Evolutionary conservation across 2,888 invertebrate species (phyloP), one percentile per base, ranked within the genome.

Genomic region (Gnatocerus cornutus): DNA sequence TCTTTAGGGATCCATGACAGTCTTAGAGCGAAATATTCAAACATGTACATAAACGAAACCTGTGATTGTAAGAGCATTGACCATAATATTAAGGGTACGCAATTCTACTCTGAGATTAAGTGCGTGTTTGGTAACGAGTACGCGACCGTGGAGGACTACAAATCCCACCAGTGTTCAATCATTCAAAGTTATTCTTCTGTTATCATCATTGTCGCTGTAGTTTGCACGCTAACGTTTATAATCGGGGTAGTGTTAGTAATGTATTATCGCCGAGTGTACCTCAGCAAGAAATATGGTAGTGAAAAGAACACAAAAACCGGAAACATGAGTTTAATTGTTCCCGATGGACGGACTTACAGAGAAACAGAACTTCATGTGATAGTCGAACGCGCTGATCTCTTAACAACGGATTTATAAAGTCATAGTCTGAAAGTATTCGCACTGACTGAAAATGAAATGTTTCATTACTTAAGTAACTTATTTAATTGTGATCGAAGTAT

Each of bases 281-380:
- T 80, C 46, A 82, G 84, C 56, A 81, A 81, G 30, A 83, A 84
- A 64, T 84, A 85, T 48, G 82, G 81, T 0, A 78, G 77, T 48
- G 75, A 81, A 88, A 82, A 85, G 89, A 80, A 86, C 89, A 80
- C 83, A 89, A 84, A 86, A 90, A 84, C 85, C 7, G 27, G 39
- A 1, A 81, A 80, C 79, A 75, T 91, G 76, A 89, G 90, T 80
- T 87, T 94, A 83, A 92, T 95, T 58, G 89, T 93, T 79, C 94
- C 95, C 0, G 94, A 94, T 77, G 92, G 93, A 0, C 89, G 92
- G 80, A 92, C 94, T 10, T 95, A 95, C 81, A 88, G 92, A 79
- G 94, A 95, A 86, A 95, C 95, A 7, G 94, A 95, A 85, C 90
- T 95, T 78, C 92, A 94, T 84, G 93, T 95, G 79, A 92, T 95